A percentile compares a stretch with the other conserved stretches of the same genome.
These are phyloP conservation scores for Pegea sp. DNA, from an alignment of 23 tunicate species.

Conservation along the genomic window DNA sequence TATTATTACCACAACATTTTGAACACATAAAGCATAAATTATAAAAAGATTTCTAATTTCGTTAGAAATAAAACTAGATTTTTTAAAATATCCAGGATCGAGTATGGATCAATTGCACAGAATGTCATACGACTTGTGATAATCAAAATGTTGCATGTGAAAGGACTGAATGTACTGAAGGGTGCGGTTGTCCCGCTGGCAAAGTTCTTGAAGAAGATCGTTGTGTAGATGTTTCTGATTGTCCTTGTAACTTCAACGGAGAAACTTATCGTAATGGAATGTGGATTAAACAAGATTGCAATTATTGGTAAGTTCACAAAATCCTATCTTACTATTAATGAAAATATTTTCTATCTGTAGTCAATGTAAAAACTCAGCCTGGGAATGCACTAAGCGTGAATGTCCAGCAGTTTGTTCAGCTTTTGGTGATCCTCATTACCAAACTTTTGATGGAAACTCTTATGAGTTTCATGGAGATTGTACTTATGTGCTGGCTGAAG, in stretches of 20 bases:
- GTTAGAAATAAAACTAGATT: too few species aligned
- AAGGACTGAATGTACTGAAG: constrained; percentile 49
- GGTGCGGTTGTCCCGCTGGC: constrained; percentile 69
- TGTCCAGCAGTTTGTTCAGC: constrained; percentile 76
- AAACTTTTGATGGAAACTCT: constrained; percentile 52
- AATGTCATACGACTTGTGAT: constrained; percentile 77
- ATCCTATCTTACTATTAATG: not conserved
- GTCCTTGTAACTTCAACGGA: constrained; percentile 63
- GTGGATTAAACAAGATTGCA: constrained; percentile 64
- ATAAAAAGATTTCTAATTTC: constrained; percentile 1
- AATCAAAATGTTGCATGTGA: constrained; percentile 55
- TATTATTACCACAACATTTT: not conserved
- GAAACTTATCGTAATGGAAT: constrained; percentile 54
- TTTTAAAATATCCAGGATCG: constrained; percentile 19
- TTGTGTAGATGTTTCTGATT: constrained; percentile 26
- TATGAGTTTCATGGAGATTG: constrained; percentile 89
- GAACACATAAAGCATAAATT: not conserved
- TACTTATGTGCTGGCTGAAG: constrained; percentile 74
- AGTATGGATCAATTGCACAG: constrained; percentile 73
- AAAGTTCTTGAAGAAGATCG: constrained; percentile 27
- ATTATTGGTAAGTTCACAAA: constrained; percentile 34
- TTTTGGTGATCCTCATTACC: constrained; percentile 86
- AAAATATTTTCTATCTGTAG: constrained; percentile 7
- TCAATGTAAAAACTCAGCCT: constrained; percentile 45
- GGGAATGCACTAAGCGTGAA: constrained; percentile 62